Percentiles rank a stretch among this genome's conserved stretches.
Conservation (phyloP, 2,113 vertebrate species). For the Poecile atricapillus region DNA sequence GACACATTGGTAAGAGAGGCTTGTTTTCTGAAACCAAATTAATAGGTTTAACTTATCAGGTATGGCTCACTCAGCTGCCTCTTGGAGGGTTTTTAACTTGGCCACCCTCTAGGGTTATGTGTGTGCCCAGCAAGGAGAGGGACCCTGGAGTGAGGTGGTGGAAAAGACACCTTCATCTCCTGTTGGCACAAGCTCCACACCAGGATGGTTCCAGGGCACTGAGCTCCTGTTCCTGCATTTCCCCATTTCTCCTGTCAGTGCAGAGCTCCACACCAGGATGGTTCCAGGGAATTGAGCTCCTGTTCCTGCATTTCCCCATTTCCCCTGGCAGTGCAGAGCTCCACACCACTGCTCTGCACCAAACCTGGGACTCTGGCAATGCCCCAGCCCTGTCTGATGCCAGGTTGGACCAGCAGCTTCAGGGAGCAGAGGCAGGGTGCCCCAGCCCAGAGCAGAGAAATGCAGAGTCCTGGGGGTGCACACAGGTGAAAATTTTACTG, state of each 20-base stretch:
- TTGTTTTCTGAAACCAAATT: background rate
- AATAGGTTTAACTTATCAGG: background rate
- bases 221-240: background rate
- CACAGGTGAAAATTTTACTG: background rate
- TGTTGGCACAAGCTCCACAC: too few species aligned
- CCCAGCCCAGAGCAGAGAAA: background rate
- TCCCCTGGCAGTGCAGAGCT: background rate
- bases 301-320: background rate
- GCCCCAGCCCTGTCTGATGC: background rate
- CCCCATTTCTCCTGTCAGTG: background rate
- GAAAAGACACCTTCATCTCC: background rate
- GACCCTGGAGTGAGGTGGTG: background rate
- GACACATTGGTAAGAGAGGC: background rate
- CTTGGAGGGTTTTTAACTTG: background rate
- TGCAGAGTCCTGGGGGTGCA: background rate
- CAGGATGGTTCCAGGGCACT: background rate
- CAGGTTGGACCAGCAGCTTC: background rate
- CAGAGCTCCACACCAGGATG: background rate
- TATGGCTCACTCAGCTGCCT: background rate
- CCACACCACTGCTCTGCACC: background rate
- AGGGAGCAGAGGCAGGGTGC: background rate
- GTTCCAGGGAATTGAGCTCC: background rate
- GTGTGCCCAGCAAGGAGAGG: background rate
- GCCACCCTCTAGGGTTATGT: background rate
- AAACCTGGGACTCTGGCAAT: accelerated